Percentiles rank a stretch among this genome's conserved stretches.
Evolutionary conservation across 2,888 invertebrate species (phyloP).

Genomic region (Cheilosia scutellata): DNA sequence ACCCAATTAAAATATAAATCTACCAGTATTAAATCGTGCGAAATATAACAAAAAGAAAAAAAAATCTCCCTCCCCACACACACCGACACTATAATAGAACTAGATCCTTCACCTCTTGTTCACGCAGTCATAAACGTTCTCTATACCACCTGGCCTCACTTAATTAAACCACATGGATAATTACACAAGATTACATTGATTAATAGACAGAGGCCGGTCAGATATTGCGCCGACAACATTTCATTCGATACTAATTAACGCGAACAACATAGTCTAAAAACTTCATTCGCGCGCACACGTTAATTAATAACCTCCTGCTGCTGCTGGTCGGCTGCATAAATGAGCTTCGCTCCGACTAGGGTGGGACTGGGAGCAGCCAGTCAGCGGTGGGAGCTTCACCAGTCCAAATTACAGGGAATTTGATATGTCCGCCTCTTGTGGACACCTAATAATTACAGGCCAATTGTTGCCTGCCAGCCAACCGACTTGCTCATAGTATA

Average conservation of each 20-base stretch:
- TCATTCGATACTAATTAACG: slow-evolving; percentile 76
- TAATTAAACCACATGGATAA: slow-evolving; percentile 75
- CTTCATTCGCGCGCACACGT: slow-evolving; percentile 71
- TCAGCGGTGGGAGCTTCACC: slow-evolving; percentile 33
- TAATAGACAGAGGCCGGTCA: slow-evolving; percentile 75
- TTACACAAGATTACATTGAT: slow-evolving; percentile 76
- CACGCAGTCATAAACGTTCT: slow-evolving; percentile 41
- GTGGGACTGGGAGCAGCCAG: not conserved
- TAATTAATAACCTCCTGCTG: slow-evolving; percentile 75
- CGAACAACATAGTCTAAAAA: slow-evolving; percentile 73
- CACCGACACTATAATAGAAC: too few species aligned
- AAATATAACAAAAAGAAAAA: slow-evolving; percentile 13
- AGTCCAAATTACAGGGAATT: slow-evolving; percentile 71
- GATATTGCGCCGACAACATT: slow-evolving; percentile 75
- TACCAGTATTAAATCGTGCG: slow-evolving; percentile 53
- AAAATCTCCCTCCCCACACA: slow-evolving; percentile 12
- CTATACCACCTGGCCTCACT: slow-evolving; percentile 69
- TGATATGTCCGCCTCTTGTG: slow-evolving; percentile 72
- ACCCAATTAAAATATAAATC: slow-evolving; percentile 66
- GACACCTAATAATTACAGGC: slow-evolving; percentile 71
- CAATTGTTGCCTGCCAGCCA: slow-evolving; percentile 58
- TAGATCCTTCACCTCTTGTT: slow-evolving; percentile 57
- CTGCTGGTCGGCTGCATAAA: slow-evolving; percentile 17
- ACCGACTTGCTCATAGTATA: too few species aligned
- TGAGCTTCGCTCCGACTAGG: slow-evolving; percentile 8